phyloP scores from a whole-genome alignment of 2,113 vertebrate species.

The Chionomys nivalis region DNA sequence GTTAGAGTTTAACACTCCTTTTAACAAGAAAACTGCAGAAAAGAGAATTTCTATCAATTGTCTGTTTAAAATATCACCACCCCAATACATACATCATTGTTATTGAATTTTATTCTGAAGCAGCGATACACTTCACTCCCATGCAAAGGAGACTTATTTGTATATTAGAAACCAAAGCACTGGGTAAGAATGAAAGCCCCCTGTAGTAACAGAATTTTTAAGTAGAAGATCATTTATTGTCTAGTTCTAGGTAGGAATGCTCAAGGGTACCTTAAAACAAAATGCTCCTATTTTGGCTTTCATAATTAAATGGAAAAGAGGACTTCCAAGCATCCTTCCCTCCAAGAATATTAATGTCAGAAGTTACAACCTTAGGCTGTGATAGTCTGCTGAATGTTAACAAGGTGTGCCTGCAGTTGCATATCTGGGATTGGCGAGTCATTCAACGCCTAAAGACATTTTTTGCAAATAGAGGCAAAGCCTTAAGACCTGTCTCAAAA shows the following conservation, averaged over 20 bases:
- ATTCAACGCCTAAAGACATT: conserved; percentile 56
- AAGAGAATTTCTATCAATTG: neutral
- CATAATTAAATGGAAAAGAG: conserved; percentile 57
- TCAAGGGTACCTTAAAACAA: conserved; percentile 56
- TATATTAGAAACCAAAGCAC: conserved; percentile 23
- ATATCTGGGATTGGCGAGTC: conserved; percentile 61
- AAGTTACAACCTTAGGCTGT: neutral
- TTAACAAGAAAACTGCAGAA: conserved; percentile 25
- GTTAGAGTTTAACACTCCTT: neutral
- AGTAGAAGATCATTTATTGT: conserved; percentile 54
- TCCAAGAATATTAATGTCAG: neutral
- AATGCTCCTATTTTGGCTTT: conserved; percentile 10
- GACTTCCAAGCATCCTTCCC: neutral
- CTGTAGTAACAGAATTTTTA: conserved; percentile 41
- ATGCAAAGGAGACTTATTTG: conserved; percentile 38
- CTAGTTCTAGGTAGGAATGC: neutral
- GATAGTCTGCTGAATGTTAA: conserved; percentile 57
- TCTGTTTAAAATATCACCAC: conserved; percentile 11
- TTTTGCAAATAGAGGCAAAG: conserved; percentile 77
- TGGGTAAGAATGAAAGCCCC: conserved; percentile 33
- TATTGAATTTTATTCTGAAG: conserved; percentile 43
- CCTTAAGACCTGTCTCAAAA: conserved; percentile 66
- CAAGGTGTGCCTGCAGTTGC: neutral
- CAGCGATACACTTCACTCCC: neutral
- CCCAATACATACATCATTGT: neutral